These are phyloP conservation scores for Eristalinus sepulchralis DNA, from an alignment of 2,888 invertebrate genomes.

Conservation along the genomic window DNA sequence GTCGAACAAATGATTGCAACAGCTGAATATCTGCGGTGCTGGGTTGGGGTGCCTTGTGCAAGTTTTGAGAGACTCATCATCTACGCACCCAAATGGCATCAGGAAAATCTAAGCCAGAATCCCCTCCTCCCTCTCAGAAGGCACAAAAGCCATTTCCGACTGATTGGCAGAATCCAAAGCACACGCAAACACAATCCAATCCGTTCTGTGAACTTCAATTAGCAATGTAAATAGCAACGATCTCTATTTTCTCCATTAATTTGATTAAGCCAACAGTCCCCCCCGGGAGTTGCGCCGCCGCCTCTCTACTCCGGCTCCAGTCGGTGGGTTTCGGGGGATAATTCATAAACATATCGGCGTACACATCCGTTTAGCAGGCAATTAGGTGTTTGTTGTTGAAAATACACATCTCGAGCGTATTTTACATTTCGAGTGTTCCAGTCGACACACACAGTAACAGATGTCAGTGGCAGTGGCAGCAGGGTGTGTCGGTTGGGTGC, in stretches of 20 bases:
- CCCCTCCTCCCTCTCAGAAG: not conserved
- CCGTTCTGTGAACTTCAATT: slow-evolving; percentile 67
- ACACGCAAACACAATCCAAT: slow-evolving; percentile 67
- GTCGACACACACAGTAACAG: slow-evolving; percentile 45
- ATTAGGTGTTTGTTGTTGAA: slow-evolving; percentile 68
- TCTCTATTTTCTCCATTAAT: slow-evolving; percentile 68
- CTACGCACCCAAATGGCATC: slow-evolving; percentile 37
- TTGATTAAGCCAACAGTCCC: slow-evolving; percentile 65
- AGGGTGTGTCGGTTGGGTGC: slow-evolving; percentile 42
- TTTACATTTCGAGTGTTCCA: slow-evolving; percentile 54
- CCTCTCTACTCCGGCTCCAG: not conserved
- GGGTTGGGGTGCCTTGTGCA: no score
- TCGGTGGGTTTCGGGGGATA: not conserved
- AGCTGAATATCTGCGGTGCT: not conserved
- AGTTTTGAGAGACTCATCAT: not conserved
- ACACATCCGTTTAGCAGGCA: slow-evolving; percentile 42
- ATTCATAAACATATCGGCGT: slow-evolving; percentile 48
- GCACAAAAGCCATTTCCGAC: slow-evolving; percentile 29
- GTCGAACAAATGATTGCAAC: not conserved
- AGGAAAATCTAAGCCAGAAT: slow-evolving; percentile 26
- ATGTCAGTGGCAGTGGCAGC: slow-evolving; percentile 58
- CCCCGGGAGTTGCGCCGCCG: not conserved
- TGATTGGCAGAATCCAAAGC: slow-evolving; percentile 44
- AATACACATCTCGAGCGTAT: slow-evolving; percentile 16
- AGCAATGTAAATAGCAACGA: slow-evolving; percentile 70